Base-by-base conservation (phyloP, 2,113 vertebrate species). In the Toxotes chatareus region DNA sequence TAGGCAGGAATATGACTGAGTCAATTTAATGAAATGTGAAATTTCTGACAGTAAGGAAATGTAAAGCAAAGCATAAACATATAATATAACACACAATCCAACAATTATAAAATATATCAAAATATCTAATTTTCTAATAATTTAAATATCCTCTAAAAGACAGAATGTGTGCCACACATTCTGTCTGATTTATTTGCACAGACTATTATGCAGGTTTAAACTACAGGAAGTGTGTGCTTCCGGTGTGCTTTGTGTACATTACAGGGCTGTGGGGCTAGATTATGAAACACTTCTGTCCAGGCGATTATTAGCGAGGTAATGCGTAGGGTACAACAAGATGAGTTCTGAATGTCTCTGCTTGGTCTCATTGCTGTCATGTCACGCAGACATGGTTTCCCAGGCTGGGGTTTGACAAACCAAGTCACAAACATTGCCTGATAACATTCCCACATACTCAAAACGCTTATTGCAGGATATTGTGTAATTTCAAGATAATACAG, bases 251-350 rank as follows among this genome's bases (percentile, higher is more conserved):
- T 32, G 21, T 32, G 42, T 17, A 38, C 56, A 63, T 34, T 44
- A 8, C 4, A 19, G 31, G 32, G 14, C 46, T 56, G 61, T 11
- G 36, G 42, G 70, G 55, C 21, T 4, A 27, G 34, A 79, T 77
- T 17, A 63, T 77, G 74, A n/a, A 38, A 63, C 66, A 56, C 9
- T 73, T 70, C 67, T 53, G 77, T 64, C 80, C 56, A 61, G 19
- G 47, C 4, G 36, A 73, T 74, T 79, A 84, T 87, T 86, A 90
- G 80, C 82, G 86, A 90, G 82, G 59, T 7, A 38, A 76, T 10
- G 66, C 9, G 9, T 55, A 40, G 63, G 64, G 60, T 66, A 70
- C 75, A 77, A 63, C 62, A 61, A 62, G 56, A 72, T 77, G 38
- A 44, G 17, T 23, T 79, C 49, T 76, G 56, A 73, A 27, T 42